These are phyloP conservation scores for Maniola hyperantus DNA, from an alignment of 2,888 invertebrate species.

Conservation along the genomic window DNA sequence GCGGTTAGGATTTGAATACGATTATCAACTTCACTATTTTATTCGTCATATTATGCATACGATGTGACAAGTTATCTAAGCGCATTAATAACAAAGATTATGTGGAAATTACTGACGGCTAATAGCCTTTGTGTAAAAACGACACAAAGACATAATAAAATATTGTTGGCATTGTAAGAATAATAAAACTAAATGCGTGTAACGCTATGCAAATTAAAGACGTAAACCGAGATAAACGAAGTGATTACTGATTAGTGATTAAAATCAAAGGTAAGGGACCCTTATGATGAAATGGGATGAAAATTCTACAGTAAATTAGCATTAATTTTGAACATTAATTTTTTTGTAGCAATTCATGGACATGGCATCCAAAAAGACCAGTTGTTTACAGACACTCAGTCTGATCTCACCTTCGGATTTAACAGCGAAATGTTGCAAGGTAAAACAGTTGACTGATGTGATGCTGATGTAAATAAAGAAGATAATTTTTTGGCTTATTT, in stretches of 20 bases:
- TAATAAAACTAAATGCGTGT: conserved; percentile 4
- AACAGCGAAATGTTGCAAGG: too few species aligned
- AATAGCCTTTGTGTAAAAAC: conserved; percentile 14
- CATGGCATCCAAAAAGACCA: too few species aligned
- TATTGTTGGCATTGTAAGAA: conserved; percentile 12
- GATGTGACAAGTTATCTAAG: conserved; percentile 36
- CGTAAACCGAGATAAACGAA: conserved; percentile 4
- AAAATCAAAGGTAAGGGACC: background rate
- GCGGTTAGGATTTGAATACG: conserved; percentile 36
- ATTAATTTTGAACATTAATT: too few species aligned
- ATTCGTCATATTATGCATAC: conserved; percentile 29
- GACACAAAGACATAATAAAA: conserved; percentile 19
- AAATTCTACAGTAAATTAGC: too few species aligned
- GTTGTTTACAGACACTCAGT: too few species aligned
- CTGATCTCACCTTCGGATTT: too few species aligned
- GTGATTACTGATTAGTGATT: background rate
- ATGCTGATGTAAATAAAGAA: too few species aligned
- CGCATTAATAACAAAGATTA: conserved; percentile 27
- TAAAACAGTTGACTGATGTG: too few species aligned
- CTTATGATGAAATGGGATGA: too few species aligned
- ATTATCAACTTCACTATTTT: conserved; percentile 37
- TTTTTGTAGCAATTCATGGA: too few species aligned
- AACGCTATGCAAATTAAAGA: conserved; percentile 1
- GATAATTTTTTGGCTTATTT: too few species aligned
- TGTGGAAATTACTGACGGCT: conserved; percentile 18